Base-by-base conservation (phyloP, 2,113 vertebrate species). In the Platycercus adscitus region DNA sequence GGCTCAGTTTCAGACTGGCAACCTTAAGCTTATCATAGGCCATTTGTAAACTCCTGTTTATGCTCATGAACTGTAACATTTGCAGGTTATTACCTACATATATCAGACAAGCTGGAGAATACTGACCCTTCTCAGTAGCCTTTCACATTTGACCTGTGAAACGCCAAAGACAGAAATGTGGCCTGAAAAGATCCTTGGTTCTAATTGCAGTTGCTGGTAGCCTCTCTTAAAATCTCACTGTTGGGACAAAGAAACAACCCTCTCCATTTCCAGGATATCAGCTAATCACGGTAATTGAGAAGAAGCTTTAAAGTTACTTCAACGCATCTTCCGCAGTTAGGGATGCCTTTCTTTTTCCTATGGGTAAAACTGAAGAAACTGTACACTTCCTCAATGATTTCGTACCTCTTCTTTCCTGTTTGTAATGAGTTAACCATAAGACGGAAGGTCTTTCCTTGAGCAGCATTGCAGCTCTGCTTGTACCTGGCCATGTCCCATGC, bases 1-100 rank as follows among this genome's bases (percentile, higher is more conserved):
- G 35, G 58, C 35, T 82, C 55, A 66, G 81, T 84, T 75, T 87
- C 91, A 87, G 73, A 70, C 41, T 60, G 87, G 50, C 3, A 43
- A 61, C 55, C 33, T 53, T 44, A 69, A 86, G 44, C 72, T 89
- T 81, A 87, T 55, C 89, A 33, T 9, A 43, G 44, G 33, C 60
- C 83, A 92, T 31, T 86, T 73, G 29, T 44, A 89, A 91, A 61
- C 72, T 86, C 73, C 73, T 89, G 87, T 71, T 87, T 85, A 69
- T 91, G 69, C 35, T 94, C 72, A 73, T 28, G 49, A 70, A 3
- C 46, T 63, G 28, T 25, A 84, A 63, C 29, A 50, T 85, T 79
- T 81, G 33, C 72, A 76, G 61, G 60, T 86, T 85, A 90, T 88
- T 86, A 68, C 37, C 84, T 41, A 85, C 0, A 0, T 52, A 13